Evolutionary conservation across 2,888 invertebrate genomes (phyloP).

Genomic region (Meganola albula): DNA sequence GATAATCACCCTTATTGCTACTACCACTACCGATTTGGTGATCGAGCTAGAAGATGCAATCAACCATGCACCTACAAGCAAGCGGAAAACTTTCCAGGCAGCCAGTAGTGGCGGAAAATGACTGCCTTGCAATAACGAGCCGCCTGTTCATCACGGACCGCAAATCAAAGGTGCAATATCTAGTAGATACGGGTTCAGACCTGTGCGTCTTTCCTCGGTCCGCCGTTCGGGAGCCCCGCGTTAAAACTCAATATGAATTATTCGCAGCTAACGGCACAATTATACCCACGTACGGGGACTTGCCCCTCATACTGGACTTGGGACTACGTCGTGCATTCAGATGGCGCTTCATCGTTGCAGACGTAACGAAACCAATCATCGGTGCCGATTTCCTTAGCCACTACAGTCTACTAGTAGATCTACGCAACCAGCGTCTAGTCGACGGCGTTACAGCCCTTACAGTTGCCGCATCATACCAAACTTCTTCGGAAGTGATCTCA

Average conservation of each 20-base stretch:
- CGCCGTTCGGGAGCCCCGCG: constrained; percentile 8
- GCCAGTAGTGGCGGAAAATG: constrained; percentile 11
- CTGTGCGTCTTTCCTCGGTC: constrained; percentile 20
- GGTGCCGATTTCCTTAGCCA: constrained; percentile 5
- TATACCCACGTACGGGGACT: constrained; percentile 18
- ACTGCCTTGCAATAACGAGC: constrained; percentile 2
- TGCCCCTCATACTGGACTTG: not conserved
- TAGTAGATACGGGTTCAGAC: no score
- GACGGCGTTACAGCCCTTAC: constrained; percentile 2
- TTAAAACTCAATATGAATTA: constrained; percentile 24
- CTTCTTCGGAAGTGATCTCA: constrained; percentile 3
- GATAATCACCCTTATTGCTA: constrained; percentile 15
- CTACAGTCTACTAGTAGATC: constrained; percentile 3
- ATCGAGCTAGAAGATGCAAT: constrained; percentile 10
- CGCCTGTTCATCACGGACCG: constrained; percentile 6
- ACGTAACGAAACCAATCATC: constrained; percentile 4
- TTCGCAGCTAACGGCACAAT: constrained; percentile 34
- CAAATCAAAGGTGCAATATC: no score
- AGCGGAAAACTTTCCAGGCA: constrained; percentile 18
- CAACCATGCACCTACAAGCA: constrained; percentile 12
- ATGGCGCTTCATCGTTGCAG: constrained; percentile 6
- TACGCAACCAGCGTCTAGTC: constrained; percentile 2
- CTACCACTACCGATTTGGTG: constrained; percentile 19
- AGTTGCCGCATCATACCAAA: not conserved
- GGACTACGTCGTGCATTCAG: constrained; percentile 1